Evolutionary conservation across 2,113 vertebrate genomes (phyloP), one percentile per base, ranked within the genome.

Genomic region (Pomatostomus ruficeps): DNA sequence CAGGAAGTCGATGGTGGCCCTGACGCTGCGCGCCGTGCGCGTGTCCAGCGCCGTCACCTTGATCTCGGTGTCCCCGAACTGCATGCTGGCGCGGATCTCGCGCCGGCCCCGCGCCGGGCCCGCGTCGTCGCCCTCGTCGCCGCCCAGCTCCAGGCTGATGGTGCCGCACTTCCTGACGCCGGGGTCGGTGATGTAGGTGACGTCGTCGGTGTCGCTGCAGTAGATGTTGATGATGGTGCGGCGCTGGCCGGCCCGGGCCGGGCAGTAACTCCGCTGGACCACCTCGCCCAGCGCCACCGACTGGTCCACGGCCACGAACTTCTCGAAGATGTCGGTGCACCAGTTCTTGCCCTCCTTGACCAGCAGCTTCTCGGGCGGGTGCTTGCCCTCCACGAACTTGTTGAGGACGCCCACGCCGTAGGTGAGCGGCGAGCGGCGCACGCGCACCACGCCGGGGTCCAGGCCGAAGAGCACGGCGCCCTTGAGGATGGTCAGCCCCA

Each of bases 141-240:
- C 73, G 2, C 73, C 84, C 46, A 99, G 98, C 89, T 99, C 99
- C 4, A 99, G 98, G 55, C 98, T 99, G 95, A 99, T 97, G 36
- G 98, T 98, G 7, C 99, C 99, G 2, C 99, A 99, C 95, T 99
- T 99, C 92, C 99, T 98, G 66, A 99, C 99, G 1, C 98, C 99
- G 0, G 98, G 97, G 88, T 99, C 99, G 2, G 98, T 99, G 97
- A 99, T 99, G 98, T 99, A 99, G 35, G 96, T 97, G n/a, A 98
- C 97, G 6, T 99, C 99, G 2, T 99, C 99, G 0, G 93, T 97
- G 5, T 97, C 77, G 2, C 98, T 98, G 98, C 99, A 99, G 98
- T 99, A 99, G 96, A 99, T 97, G 96, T 99, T 99, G 98, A 99
- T 99, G 97, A 99, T 98, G 97, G 99, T 99, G 71, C 99, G 98